Base-by-base conservation (phyloP, 2,797 vertebrate species). In the Paedocypris micromegethes region DNA sequence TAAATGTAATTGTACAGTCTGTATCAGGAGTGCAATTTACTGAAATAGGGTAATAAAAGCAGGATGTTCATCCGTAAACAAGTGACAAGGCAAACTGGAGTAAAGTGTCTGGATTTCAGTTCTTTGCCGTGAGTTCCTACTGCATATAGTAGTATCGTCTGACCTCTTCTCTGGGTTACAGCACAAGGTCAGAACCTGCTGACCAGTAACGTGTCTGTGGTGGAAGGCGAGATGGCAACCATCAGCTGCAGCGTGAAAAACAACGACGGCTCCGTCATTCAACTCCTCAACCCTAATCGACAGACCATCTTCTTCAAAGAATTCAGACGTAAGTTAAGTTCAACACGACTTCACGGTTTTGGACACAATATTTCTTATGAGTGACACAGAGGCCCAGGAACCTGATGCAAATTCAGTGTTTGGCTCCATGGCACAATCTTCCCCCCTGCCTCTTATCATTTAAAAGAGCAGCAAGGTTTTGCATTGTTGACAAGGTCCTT, bases 261-360 rank as follows among this genome's bases (percentile, higher is more conserved):
- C 89, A 99, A 96, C 53, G 96, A 99, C 1, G 96, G 96, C 87
- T 98, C 96, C 0, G 95, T 98, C 84, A 98, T 98, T 79, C 96
- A 98, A 77, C 93, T 99, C n/a, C 92, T 99, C 83, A 98, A 98
- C 83, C 96, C 96, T 78, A 98, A 97, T 91, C 90, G 96, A 80
- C 96, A 98, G 86, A 99, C 96, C 62, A 98, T 99, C 86, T 99
- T 97, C 78, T 99, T 98, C 88, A 90, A 86, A 83, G 96, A 99
- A 45, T 91, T 97, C 79, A 86, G 96, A 84, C 96, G 96, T 99
- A 87, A 94, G 95, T 23, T 23, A 23, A 23, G 23, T 23, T 23
- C 23, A 23, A 1, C 23, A 23, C 23, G 55, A 41, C 67, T 47
- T 53, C 53, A 3, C 46, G 6, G 42, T 57, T 6, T 38, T 9